Evolutionary conservation across 2,797 vertebrate genomes (phyloP).

Genomic region (Prionace glauca): DNA sequence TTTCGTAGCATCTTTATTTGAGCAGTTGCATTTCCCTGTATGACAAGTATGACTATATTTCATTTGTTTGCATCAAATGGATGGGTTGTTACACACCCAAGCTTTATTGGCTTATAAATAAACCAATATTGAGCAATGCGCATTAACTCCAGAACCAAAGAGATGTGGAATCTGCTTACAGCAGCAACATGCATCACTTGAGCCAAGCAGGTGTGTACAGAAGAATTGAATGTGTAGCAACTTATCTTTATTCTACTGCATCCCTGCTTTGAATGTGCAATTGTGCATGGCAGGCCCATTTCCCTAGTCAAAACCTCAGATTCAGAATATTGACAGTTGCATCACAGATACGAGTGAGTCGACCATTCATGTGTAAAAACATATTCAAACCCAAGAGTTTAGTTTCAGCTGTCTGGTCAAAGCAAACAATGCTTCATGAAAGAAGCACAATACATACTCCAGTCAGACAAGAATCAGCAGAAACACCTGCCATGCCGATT

Average conservation of each 20-base stretch:
- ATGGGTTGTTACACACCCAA: too few species aligned
- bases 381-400: neutral
- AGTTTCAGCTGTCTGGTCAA: neutral
- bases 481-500: neutral
- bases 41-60: neutral
- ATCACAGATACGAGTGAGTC: neutral
- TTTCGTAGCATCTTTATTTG: neutral
- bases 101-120: too few species aligned
- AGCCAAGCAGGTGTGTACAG: too few species aligned
- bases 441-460: neutral
- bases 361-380: neutral
- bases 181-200: too few species aligned
- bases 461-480: neutral
- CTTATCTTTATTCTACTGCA: too few species aligned
- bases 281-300: neutral
- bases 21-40: neutral
- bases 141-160: too few species aligned
- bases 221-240: too few species aligned
- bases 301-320: neutral
- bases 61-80: neutral
- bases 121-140: too few species aligned
- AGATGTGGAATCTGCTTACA: too few species aligned
- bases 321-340: neutral
- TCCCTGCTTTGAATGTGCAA: neutral
- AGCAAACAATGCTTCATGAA: neutral